A percentile compares a stretch with the other conserved stretches of the same genome.
Conservation (phyloP, 2,797 vertebrate species). For the Antennarius maculatus region DNA sequence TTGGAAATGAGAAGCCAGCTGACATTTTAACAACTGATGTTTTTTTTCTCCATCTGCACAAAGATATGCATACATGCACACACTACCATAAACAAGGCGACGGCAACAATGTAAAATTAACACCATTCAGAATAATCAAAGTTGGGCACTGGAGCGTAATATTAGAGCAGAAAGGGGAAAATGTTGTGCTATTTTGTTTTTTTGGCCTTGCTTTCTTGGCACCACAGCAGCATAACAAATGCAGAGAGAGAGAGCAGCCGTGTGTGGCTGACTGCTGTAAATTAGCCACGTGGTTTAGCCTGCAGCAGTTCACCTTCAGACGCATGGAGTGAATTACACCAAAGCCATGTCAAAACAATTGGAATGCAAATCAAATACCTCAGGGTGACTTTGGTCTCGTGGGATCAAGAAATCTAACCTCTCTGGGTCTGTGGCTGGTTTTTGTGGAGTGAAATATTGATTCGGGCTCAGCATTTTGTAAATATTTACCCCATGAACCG, state of each 20-base stretch:
- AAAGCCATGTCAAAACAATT: conserved; percentile 77
- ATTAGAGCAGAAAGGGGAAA: conserved; percentile 41
- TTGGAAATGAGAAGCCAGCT: conserved; percentile 56
- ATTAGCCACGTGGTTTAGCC: conserved; percentile 73
- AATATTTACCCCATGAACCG: conserved; percentile 64
- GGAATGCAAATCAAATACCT: conserved; percentile 79
- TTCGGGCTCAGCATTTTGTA: conserved; percentile 75
- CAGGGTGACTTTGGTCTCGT: conserved; percentile 72
- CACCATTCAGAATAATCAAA: conserved; percentile 65
- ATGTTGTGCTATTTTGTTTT: conserved; percentile 11
- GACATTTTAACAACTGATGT: conserved; percentile 51
- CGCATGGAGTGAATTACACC: conserved; percentile 68
- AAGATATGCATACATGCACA: conserved; percentile 10
- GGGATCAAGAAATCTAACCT: conserved; percentile 70
- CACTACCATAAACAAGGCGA: conserved; percentile 30
- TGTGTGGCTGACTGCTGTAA: conserved; percentile 64
- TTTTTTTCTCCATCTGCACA: conserved; percentile 14
- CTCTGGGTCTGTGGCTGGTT: conserved; percentile 47
- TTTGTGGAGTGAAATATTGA: conserved; percentile 73
- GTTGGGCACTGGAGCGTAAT: conserved; percentile 52
- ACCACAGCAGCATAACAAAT: conserved; percentile 49
- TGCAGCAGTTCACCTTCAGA: conserved; percentile 77
- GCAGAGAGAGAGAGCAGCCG: conserved; percentile 29
- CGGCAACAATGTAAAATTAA: conserved; percentile 46
- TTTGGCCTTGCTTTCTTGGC: conserved; percentile 36